Evolutionary conservation across 2,113 vertebrate genomes (phyloP).

Genomic region (Gymnobelideus leadbeateri): DNA sequence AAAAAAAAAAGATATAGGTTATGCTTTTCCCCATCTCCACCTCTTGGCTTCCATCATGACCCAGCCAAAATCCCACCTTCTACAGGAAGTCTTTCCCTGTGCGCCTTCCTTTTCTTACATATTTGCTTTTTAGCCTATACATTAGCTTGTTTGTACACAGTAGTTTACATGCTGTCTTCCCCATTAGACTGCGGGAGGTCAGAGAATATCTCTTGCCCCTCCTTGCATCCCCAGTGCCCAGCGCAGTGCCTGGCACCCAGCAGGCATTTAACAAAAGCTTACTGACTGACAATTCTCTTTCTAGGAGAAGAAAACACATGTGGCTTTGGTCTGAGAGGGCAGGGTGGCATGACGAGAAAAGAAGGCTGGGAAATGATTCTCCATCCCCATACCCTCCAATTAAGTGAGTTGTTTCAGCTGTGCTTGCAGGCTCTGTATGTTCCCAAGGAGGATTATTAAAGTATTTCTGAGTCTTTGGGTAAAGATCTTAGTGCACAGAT

Average conservation of each 20-base stretch:
- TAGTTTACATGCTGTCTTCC: not conserved
- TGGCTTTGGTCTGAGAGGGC: not conserved
- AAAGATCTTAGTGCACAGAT: conserved; percentile 31
- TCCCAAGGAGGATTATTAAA: conserved; percentile 5
- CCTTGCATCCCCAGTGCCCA: not conserved
- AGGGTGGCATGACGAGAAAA: conserved; percentile 15
- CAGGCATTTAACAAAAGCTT: not conserved
- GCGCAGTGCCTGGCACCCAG: not conserved
- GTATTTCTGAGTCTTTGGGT: not conserved
- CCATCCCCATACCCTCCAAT: not conserved
- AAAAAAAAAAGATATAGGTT: too few species aligned
- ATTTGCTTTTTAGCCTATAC: not conserved
- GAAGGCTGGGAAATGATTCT: not conserved
- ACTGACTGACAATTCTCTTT: not conserved
- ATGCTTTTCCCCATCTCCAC: not conserved
- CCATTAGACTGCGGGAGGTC: not conserved
- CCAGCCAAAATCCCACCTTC: not conserved
- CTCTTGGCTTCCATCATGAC: not conserved
- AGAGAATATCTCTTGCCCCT: not conserved
- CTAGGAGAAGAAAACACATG: conserved; percentile 14
- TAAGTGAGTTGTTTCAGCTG: conserved; percentile 9
- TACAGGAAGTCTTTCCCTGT: not conserved
- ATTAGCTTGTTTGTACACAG: not conserved
- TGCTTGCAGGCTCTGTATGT: not conserved
- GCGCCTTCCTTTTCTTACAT: not conserved